A percentile compares a stretch with the other conserved stretches of the same genome.
Conservation (phyloP, 2,797 vertebrate genomes). For the Pseudotriccus pelzelni region DNA sequence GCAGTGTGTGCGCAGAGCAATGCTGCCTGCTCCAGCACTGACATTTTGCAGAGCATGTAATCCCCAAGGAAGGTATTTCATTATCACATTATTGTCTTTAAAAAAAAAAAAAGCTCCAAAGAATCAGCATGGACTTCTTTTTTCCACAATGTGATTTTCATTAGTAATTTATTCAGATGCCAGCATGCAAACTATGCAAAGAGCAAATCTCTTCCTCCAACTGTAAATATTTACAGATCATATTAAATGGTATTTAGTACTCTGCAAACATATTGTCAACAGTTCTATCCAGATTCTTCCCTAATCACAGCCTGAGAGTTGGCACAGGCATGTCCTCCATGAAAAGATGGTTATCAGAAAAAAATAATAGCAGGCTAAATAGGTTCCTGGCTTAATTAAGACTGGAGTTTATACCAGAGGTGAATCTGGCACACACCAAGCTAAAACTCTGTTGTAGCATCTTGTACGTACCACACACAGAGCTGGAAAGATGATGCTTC, state of each 20-base stretch:
- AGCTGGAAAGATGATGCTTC: neutral
- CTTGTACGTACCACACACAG: neutral
- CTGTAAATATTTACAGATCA: constrained; percentile 56
- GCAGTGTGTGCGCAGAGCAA: neutral
- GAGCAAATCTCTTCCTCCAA: constrained; percentile 36
- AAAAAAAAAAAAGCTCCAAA: neutral
- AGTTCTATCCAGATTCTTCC: constrained; percentile 28
- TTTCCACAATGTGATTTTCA: neutral
- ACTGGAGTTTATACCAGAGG: neutral
- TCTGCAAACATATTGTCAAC: constrained; percentile 47
- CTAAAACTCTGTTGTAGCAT: neutral
- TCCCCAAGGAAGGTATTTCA: neutral
- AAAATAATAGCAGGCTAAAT: neutral
- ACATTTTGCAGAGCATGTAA: neutral
- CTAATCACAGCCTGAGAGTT: constrained; percentile 4
- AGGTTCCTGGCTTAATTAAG: constrained; percentile 2
- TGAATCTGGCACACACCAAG: neutral
- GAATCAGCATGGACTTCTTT: neutral
- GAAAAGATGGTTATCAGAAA: neutral
- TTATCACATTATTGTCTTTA: neutral
- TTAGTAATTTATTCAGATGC: constrained; percentile 52
- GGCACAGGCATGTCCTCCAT: constrained; percentile 13
- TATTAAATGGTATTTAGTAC: constrained; percentile 42
- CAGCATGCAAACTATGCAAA: constrained; percentile 28
- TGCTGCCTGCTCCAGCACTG: neutral